These are phyloP conservation scores for Torymus tubicola DNA, from an alignment of 2,888 invertebrate species.

Conservation along the genomic window DNA sequence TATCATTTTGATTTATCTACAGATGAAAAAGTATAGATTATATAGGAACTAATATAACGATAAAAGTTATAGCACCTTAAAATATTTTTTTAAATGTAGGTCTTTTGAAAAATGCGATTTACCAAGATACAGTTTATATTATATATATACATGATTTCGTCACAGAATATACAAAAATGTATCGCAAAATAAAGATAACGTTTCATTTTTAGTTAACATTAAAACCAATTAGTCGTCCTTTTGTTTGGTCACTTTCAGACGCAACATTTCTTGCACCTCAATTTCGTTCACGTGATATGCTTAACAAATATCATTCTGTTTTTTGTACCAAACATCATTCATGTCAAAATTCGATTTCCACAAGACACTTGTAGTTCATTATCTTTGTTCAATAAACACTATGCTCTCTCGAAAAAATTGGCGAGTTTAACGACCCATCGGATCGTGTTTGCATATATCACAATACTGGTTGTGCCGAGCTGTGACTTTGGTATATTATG, in stretches of 20 bases:
- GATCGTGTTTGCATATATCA: constrained; percentile 69
- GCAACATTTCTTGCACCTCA: constrained; percentile 45
- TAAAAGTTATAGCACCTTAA: constrained; percentile 51
- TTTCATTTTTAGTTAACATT: constrained; percentile 33
- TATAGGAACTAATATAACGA: constrained; percentile 47
- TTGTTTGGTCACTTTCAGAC: constrained; percentile 34
- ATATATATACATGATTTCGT: constrained; percentile 41
- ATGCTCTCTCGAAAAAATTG: constrained; percentile 16
- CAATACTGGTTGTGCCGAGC: constrained; percentile 82
- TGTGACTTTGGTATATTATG: constrained; percentile 85
- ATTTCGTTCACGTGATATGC: constrained; percentile 51
- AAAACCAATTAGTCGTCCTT: constrained; percentile 34
- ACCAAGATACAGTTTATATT: constrained; percentile 45
- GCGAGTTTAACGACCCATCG: constrained; percentile 39
- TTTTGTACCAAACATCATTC: constrained; percentile 41
- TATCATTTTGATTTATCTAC: constrained; percentile 24
- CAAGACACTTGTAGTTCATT: constrained; percentile 45
- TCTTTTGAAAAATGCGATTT: constrained; percentile 36
- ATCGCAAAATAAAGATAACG: constrained; percentile 50
- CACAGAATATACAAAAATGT: constrained; percentile 50
- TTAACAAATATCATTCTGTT: constrained; percentile 33
- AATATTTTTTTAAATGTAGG: constrained; percentile 34
- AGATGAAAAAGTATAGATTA: constrained; percentile 51
- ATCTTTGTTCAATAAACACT: constrained; percentile 47
- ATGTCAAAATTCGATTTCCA: constrained; percentile 40